Evolutionary conservation across 2,113 vertebrate genomes (phyloP).

Genomic region (Crotalus viridis): DNA sequence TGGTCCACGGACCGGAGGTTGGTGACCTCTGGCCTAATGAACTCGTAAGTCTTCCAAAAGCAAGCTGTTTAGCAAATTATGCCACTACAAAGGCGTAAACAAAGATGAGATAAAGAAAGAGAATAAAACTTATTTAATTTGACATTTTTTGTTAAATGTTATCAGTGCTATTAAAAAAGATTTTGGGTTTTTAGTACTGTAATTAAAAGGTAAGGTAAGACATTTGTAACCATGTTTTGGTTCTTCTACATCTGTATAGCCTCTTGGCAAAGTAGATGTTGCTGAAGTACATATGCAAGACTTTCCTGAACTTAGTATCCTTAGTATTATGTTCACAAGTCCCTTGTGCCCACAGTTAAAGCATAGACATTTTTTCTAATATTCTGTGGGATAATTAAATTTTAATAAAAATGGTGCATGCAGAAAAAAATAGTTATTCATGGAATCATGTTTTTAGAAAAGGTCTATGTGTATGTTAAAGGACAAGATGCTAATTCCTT

Average conservation of each 20-base stretch:
- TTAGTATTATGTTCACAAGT: neutral
- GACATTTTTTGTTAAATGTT: neutral
- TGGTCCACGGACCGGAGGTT: too few relatives aligned
- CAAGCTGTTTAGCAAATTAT: neutral
- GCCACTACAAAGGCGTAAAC: neutral
- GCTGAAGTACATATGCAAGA: neutral
- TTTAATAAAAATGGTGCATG: neutral
- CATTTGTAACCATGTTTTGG: neutral
- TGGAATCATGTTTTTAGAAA: slow-evolving; percentile 2
- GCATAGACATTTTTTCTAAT: slow-evolving; percentile 37
- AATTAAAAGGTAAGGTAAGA: neutral
- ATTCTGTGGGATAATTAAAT: slow-evolving; percentile 14
- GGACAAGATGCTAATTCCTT: slow-evolving; percentile 33
- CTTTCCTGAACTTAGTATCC: neutral
- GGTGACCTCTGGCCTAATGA: neutral
- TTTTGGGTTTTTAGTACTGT: neutral
- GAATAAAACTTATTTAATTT: neutral
- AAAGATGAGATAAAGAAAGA: neutral
- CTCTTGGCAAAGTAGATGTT: neutral
- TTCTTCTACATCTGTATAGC: neutral
- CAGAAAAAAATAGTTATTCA: neutral
- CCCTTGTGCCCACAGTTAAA: slow-evolving; percentile 40
- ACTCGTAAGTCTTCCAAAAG: neutral
- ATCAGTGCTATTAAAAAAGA: neutral
- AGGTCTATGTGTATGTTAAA: neutral